phyloP scores from a whole-genome alignment of 2,113 vertebrate species.

The Macquaria ambigua region DNA sequence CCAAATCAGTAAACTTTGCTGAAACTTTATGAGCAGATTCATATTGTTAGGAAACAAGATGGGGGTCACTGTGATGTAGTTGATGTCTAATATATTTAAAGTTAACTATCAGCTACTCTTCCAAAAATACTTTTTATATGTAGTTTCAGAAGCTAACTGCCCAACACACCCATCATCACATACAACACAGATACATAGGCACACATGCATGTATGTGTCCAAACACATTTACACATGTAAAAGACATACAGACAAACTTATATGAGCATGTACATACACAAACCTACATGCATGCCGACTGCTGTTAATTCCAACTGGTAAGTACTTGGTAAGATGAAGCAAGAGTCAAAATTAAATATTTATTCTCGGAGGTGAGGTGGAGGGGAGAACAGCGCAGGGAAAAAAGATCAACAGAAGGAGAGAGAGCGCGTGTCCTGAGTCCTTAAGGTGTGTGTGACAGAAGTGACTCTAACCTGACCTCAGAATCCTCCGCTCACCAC shows the following conservation, averaged over 20 bases:
- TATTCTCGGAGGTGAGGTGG: conserved; percentile 25
- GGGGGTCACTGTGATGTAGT: neutral
- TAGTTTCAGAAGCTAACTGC: neutral
- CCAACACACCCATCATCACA: neutral
- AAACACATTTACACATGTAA: neutral
- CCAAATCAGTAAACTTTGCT: neutral
- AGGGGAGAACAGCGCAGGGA: neutral
- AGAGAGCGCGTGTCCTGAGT: neutral
- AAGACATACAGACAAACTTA: neutral
- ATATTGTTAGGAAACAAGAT: neutral
- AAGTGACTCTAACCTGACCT: conserved; percentile 51
- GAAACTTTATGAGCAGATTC: neutral
- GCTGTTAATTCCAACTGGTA: neutral
- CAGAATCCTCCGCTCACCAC: neutral
- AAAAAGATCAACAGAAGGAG: neutral
- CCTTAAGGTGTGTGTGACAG: conserved; percentile 44
- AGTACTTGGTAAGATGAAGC: conserved; percentile 6
- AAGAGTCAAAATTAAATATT: conserved; percentile 52
- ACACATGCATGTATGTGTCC: neutral
- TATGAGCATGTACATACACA: neutral
- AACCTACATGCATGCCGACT: neutral
- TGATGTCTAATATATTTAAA: conserved; percentile 5
- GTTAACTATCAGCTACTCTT: neutral
- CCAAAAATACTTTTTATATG: neutral
- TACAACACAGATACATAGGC: neutral